Conservation (phyloP, 1,140 invertebrate species). For the Acyrthosiphon pisum region DNA sequence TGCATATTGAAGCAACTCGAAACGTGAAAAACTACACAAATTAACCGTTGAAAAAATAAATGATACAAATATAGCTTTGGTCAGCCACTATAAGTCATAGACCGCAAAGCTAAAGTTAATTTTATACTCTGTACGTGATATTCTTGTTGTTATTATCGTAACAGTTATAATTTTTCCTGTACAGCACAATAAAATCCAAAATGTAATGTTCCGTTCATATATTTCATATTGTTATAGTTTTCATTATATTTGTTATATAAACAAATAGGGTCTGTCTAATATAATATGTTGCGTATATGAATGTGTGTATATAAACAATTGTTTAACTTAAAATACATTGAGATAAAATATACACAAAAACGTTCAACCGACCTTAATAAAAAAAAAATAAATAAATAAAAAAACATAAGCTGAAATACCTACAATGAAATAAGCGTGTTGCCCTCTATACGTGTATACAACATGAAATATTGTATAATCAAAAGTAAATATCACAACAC, state of each 20-base stretch:
- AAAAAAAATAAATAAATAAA: background rate
- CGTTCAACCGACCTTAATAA: background rate
- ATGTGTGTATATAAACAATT: background rate
- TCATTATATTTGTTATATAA: slow-evolving; percentile 11
- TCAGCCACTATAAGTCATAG: background rate
- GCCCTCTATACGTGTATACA: background rate
- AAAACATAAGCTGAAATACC: background rate
- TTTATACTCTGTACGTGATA: background rate
- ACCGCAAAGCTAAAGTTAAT: background rate
- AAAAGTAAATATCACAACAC: slow-evolving; percentile 4
- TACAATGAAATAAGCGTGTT: background rate
- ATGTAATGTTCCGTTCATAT: background rate
- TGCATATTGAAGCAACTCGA: background rate
- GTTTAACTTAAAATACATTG: background rate
- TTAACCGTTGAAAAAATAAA: background rate
- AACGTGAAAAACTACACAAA: background rate
- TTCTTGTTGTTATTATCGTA: background rate
- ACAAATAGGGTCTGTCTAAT: slow-evolving; percentile 2
- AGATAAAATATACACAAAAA: background rate
- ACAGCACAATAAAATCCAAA: background rate
- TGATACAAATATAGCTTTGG: background rate
- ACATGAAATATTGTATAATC: slow-evolving; percentile 10
- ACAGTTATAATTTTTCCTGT: background rate
- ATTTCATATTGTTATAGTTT: slow-evolving; percentile 12
- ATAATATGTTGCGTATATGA: background rate